Percentiles rank a stretch among this genome's conserved stretches.
Evolutionary conservation across 1,140 invertebrate genomes (phyloP).

Genomic region (Caenorhabditis briggsae): DNA sequence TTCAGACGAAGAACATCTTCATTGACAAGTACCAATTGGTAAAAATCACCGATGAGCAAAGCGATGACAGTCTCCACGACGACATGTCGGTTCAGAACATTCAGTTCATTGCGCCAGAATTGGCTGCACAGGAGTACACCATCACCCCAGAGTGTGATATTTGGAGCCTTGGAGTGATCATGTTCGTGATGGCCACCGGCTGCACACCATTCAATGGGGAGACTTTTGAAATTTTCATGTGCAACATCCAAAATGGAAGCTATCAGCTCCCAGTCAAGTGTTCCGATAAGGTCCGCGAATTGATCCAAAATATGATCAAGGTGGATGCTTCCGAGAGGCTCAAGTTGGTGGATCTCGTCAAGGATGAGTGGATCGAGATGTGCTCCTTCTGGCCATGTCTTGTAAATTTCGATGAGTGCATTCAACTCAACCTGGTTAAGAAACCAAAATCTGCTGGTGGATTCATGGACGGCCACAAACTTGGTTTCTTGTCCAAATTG

Average conservation of each 20-base stretch:
- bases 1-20: conserved; percentile 54
- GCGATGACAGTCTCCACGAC: not conserved
- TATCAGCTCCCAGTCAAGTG: not conserved
- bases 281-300: not conserved
- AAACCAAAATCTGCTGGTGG: too few species aligned
- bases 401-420: too few species aligned
- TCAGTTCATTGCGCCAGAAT: conserved; percentile 54
- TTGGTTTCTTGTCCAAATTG: too few species aligned
- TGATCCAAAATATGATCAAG: not conserved
- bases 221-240: not conserved
- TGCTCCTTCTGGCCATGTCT: not conserved
- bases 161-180: conserved; percentile 50
- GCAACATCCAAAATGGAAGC: not conserved
- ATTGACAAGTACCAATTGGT: not conserved
- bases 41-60: conserved; percentile 28
- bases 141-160: conserved; percentile 18
- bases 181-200: conserved; percentile 48
- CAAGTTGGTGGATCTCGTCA: not conserved
- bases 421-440: too few species aligned
- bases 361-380: not conserved
- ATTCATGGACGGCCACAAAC: too few species aligned
- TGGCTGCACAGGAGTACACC: not conserved
- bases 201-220: not conserved
- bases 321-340: conserved; percentile 1
- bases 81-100: not conserved